Base-by-base conservation (phyloP, 2,797 vertebrate genomes). In the Urophycis tenuis region DNA sequence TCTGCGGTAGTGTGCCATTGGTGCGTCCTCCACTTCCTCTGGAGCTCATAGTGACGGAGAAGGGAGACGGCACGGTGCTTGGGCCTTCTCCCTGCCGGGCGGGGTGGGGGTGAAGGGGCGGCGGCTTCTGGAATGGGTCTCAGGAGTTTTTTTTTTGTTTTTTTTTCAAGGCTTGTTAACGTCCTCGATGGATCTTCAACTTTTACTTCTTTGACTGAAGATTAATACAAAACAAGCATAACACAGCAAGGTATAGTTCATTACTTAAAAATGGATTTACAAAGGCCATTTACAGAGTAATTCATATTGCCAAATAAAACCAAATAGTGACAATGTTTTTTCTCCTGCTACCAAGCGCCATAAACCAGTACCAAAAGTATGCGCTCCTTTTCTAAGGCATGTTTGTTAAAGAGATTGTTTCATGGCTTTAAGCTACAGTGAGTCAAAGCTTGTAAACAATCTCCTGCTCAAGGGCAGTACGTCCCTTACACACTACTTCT, bases 1-100 rank as follows among this genome's bases (percentile, higher is more conserved):
- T 95, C 84, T 94, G 94, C 0, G 92, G 91, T 10, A 94, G 85
- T 36, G 85, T 87, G 84, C 93, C 92, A 67, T 94, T 95, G 86
- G 89, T 75, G 83, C 90, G 93, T 86, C 92, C 91, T 80, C 89
- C 87, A 80, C 91, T 91, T 83, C 91, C 93, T 89, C 94, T 92
- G 86, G 91, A 90, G 88, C 86, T 93, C 92, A 93, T 93, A 39
- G 75, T 80, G 90, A 82, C 85, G 74, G 78, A 72, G 84, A 22
- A 79, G 67, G 67, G 81, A 81, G 87, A 82, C 74, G 74, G 79
- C 74, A 74, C 83, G 70, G 76, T 78, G 60, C 69, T 72, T 80
- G 79, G 81, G 81, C 85, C 83, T 90, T 85, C 88, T 88, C 87
- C 88, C 86, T 82, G 78, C 72, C 33, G 80, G 7, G 78, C 80